Conservation (phyloP, 2,113 vertebrate genomes). For the Anser cygnoides region DNA sequence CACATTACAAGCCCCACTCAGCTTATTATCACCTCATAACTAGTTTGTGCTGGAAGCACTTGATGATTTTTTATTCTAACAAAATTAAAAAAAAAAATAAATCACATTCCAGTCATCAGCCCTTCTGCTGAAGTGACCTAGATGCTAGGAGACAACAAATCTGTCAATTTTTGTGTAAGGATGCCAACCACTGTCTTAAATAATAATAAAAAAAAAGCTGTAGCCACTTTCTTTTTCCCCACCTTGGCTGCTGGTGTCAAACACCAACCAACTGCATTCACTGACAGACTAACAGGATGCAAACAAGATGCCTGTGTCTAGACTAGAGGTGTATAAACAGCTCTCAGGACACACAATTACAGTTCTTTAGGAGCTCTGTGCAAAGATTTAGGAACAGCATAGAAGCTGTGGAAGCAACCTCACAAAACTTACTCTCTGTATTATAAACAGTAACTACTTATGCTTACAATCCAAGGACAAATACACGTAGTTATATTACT, state of each 20-base stretch:
- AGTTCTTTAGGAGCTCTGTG: neutral
- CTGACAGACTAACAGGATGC: fast-evolving
- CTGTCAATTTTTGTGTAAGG: fast-evolving
- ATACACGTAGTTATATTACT: neutral
- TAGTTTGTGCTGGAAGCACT: neutral
- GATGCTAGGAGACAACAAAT: neutral
- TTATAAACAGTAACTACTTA: neutral
- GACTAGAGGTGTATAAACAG: no score
- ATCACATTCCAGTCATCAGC: neutral
- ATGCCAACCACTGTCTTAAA: neutral
- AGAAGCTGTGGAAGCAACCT: fast-evolving
- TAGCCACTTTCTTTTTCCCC: neutral
- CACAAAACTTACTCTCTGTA: neutral
- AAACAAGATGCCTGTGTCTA: neutral
- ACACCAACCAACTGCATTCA: neutral
- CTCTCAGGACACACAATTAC: neutral
- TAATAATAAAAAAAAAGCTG: neutral
- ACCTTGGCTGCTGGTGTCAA: neutral
- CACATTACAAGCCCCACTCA: neutral
- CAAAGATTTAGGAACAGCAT: neutral
- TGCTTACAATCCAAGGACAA: neutral
- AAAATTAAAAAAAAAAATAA: neutral
- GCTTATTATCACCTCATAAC: neutral
- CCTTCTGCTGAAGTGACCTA: neutral
- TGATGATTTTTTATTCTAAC: neutral